Conservation (phyloP, 2,797 vertebrate genomes). For the Myripristis jacobus region DNA sequence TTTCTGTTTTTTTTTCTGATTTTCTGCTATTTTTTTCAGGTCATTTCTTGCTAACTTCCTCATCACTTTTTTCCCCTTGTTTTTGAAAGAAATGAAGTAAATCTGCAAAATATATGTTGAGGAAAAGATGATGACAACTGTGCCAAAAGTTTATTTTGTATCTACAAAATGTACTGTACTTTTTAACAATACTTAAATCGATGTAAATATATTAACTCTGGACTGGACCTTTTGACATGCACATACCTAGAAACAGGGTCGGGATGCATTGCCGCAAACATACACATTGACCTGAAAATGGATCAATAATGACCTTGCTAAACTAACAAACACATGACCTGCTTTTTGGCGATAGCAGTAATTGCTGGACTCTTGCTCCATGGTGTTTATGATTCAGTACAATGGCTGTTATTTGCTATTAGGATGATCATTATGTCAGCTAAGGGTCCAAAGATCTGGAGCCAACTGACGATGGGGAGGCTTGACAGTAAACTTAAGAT, state of each 20-base stretch:
- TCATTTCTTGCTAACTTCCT: too few species aligned
- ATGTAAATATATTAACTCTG: not conserved
- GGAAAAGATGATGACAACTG: too few species aligned
- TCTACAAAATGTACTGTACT: too few species aligned
- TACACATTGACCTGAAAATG: slow-evolving; percentile 49
- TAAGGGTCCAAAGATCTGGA: slow-evolving; percentile 61
- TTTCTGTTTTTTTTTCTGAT: too few species aligned
- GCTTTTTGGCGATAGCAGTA: slow-evolving; percentile 46
- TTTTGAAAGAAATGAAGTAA: too few species aligned
- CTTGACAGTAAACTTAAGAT: slow-evolving; percentile 18
- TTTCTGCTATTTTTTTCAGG: too few species aligned
- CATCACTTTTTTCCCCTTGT: too few species aligned
- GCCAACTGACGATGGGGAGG: slow-evolving; percentile 55
- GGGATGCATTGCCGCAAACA: slow-evolving; percentile 46
- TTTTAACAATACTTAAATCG: too few species aligned
- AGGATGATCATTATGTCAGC: slow-evolving; percentile 32
- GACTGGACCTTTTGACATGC: slow-evolving; percentile 15
- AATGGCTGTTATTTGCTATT: slow-evolving; percentile 47
- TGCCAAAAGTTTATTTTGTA: too few species aligned
- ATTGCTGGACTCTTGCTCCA: slow-evolving; percentile 43
- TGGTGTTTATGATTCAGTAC: slow-evolving; percentile 38
- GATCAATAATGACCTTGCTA: slow-evolving; percentile 48
- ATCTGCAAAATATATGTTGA: too few species aligned
- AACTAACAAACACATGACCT: slow-evolving; percentile 40
- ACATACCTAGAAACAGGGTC: not conserved